Evolutionary conservation across 23 tunicate genomes (phyloP).

Genomic region (Styela clava): DNA sequence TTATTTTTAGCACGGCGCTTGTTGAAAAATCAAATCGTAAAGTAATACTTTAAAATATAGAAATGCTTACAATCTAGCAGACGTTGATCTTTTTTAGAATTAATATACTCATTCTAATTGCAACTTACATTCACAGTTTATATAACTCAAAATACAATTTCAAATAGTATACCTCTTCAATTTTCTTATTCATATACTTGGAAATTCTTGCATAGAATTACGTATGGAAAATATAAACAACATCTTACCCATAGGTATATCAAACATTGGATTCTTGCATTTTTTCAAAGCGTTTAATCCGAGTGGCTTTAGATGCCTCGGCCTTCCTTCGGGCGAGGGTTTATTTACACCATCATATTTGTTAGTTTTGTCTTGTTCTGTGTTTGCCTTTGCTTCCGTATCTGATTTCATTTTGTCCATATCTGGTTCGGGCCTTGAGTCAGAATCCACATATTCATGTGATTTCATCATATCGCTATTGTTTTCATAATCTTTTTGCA

Average conservation of each 20-base stretch:
- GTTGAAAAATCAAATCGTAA: no score
- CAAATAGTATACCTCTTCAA: no score
- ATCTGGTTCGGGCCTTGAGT: neutral
- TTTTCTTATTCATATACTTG: no score
- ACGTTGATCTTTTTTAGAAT: no score
- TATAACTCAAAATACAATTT: no score
- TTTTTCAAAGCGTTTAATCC: neutral
- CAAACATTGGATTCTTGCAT: slow-evolving; percentile 4
- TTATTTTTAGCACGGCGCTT: no score
- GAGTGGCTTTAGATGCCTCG: neutral
- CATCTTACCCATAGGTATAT: slow-evolving; percentile 16
- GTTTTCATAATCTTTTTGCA: neutral
- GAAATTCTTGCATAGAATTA: no score
- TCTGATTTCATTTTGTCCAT: neutral
- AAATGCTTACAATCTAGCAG: no score
- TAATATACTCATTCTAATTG: no score
- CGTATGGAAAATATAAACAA: neutral
- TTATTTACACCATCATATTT: neutral
- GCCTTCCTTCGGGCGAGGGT: neutral
- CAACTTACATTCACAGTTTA: no score
- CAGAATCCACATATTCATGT: neutral
- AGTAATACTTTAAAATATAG: no score
- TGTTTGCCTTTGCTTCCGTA: neutral
- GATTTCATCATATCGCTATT: neutral
- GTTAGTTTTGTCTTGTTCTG: neutral